Base-by-base conservation (phyloP, 2,113 vertebrate species). In the Hypomesus transpacificus region DNA sequence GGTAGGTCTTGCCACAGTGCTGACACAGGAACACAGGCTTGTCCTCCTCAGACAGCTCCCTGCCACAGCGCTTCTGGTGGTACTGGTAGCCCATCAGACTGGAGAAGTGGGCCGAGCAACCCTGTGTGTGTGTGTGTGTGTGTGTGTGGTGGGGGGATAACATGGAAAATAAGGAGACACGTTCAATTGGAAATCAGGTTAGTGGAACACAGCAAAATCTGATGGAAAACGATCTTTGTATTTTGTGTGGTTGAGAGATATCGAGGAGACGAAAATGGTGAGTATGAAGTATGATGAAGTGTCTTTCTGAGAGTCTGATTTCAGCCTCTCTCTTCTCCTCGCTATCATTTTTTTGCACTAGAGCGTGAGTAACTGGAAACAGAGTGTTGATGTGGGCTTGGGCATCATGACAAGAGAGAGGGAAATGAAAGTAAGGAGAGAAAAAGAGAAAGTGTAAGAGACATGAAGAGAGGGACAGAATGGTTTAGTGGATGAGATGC, bases 61-160 rank as follows among this genome's bases (percentile, higher is more conserved):
- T 92, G 68, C 96, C 95, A 21, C 96, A 97, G 68, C 95, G 94
- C 77, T 95, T 96, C 90, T 95, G 94, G 89, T 98, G 96, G 88
- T 98, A 98, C 90, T 98, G 96, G 89, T 96, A 98, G 65, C 97
- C 95, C 95, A 97, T 96, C 70, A 98, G 92, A 85, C 95, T 98
- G 88, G 94, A 93, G 90, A 98, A 98, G 74, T 96, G 93, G 4
- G 96, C 95, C 74, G 93, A 83, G 1, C 96, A 98, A 28, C 95
- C 95, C 96, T 98, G 70, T 0, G 1, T 66, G 60, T 52, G 64
- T n/a, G 31, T 22, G 20, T 18, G 28, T 39, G 56, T 4, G 61
- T 6, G 61, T n/a, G 61, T 2, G 61, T 20, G 53, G 28, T 0
- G 1, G 76, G 72, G 31, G 62, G n/a, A 56, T 71, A 72, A 50